Conservation (phyloP, 2,113 vertebrate species). For the Trogon surrucura region DNA sequence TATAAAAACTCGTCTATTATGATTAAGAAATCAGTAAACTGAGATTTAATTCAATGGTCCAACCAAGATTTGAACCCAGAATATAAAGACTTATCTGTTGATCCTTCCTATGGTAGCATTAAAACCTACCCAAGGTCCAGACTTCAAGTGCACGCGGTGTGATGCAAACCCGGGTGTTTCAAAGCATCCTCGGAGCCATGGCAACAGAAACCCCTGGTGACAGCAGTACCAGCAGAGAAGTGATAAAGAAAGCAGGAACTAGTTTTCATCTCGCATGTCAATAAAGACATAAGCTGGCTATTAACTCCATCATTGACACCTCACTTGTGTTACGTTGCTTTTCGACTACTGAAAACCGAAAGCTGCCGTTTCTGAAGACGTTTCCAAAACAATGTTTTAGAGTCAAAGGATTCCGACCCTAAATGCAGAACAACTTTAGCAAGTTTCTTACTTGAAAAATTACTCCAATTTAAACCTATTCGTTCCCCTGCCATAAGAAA, state of each 20-base stretch:
- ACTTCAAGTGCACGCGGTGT: accelerated
- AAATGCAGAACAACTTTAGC: neutral
- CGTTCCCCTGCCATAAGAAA: neutral
- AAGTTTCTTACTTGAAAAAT: neutral
- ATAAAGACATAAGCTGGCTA: neutral
- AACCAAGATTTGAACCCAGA: neutral
- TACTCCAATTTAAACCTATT: neutral
- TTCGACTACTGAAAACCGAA: neutral
- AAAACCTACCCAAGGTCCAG: neutral
- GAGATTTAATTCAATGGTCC: neutral
- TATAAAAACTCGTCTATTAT: neutral
- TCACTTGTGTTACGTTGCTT: neutral
- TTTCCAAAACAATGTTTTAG: neutral
- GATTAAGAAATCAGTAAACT: neutral
- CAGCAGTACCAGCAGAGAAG: accelerated
- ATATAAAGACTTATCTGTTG: neutral
- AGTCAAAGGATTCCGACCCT: neutral
- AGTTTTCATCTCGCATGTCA: neutral
- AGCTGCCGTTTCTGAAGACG: neutral
- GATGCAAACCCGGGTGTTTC: neutral
- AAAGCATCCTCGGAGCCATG: neutral
- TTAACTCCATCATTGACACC: neutral
- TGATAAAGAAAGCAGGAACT: neutral
- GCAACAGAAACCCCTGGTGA: neutral
- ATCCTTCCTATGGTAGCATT: accelerated